Evolutionary conservation across 2,113 vertebrate genomes (phyloP), one percentile per base, ranked within the genome.

Genomic region (Pseudorhombus dupliciocellatus): DNA sequence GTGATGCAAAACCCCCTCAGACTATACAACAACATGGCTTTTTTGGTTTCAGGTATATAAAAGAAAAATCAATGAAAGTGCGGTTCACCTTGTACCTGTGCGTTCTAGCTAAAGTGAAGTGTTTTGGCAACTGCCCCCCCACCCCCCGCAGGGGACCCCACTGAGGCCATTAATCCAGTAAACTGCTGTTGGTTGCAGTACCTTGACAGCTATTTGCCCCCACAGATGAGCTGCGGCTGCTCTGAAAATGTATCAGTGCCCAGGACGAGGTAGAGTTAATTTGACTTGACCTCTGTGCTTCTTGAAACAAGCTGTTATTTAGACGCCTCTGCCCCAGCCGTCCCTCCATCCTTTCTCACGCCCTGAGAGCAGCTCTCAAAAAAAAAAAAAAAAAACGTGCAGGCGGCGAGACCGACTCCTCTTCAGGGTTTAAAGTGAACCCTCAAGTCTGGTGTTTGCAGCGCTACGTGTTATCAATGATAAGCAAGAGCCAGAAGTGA

Each of bases 271-370:
- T 8, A 72, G 81, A 71, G 76, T 84, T 87, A 31, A 86, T 86
- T 77, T 73, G 52, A 71, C 48, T 78, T 84, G 76, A 87, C 82
- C 83, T 82, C 66, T 88, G 12, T 54, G 62, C 18, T 56, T n/a
- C 52, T 70, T 73, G 48, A 79, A 88, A 81, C 75, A 80, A 64
- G 75, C 66, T 77, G 64, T 80, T 79, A 70, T 74, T 81, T 84
- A 70, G 21, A 26, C 69, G 42, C 68, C 46, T 50, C 7, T 50
- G 46, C 26, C 58, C 57, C 31, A 26, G 3, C 16, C 37, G 24
- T 25, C 20, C n/a, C 58, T 8, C 22, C 10, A 6, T 55, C 20
- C 16, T 31, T 28, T 57, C 37, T 31, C 66, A 50, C 1, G 1
- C 44, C 30, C 34, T 11, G 64, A 53, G 70, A 70, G 55, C 59